These are phyloP conservation scores for Aculops lycopersici DNA, from an alignment of 1,140 invertebrate genomes.

Conservation along the genomic window DNA sequence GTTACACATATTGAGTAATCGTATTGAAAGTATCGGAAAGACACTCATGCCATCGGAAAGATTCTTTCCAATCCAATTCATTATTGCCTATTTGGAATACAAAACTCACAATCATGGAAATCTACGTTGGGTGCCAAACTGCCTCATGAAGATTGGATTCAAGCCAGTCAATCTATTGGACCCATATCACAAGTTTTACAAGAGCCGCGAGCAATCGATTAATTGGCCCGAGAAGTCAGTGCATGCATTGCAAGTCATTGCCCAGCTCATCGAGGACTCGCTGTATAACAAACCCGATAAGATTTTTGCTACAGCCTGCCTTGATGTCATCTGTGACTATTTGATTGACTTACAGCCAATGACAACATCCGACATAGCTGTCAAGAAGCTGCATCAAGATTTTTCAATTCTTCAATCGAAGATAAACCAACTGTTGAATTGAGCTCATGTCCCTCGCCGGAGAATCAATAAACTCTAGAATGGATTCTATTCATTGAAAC, in stretches of 20 bases:
- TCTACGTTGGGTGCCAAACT: slow-evolving; percentile 16
- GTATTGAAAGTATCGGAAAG: slow-evolving; percentile 17
- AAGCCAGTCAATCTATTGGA: slow-evolving; percentile 16
- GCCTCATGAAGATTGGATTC: slow-evolving; percentile 17
- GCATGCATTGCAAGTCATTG: slow-evolving; percentile 15
- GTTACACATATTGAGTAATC: slow-evolving; percentile 16
- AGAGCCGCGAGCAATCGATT: slow-evolving; percentile 16
- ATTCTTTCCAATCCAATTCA: slow-evolving; percentile 21
- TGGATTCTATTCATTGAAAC: neutral
- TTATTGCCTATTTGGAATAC: slow-evolving; percentile 18
- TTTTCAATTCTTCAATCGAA: slow-evolving; percentile 14
- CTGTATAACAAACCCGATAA: slow-evolving; percentile 12
- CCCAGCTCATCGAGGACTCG: slow-evolving; percentile 12
- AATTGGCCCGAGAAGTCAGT: slow-evolving; percentile 13
- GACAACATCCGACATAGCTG: slow-evolving; percentile 11
- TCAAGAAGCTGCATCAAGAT: slow-evolving; percentile 10
- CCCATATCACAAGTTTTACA: slow-evolving; percentile 19
- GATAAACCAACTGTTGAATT: slow-evolving; percentile 11
- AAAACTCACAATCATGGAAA: slow-evolving; percentile 13
- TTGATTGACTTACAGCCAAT: slow-evolving; percentile 17
- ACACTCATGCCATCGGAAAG: slow-evolving; percentile 18
- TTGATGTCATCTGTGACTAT: slow-evolving; percentile 16
- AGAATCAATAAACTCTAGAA: neutral
- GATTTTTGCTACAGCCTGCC: slow-evolving; percentile 14
- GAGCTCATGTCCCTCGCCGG: neutral